phyloP scores from a whole-genome alignment of 2,113 vertebrate genomes.

The Rhizomys pruinosus region DNA sequence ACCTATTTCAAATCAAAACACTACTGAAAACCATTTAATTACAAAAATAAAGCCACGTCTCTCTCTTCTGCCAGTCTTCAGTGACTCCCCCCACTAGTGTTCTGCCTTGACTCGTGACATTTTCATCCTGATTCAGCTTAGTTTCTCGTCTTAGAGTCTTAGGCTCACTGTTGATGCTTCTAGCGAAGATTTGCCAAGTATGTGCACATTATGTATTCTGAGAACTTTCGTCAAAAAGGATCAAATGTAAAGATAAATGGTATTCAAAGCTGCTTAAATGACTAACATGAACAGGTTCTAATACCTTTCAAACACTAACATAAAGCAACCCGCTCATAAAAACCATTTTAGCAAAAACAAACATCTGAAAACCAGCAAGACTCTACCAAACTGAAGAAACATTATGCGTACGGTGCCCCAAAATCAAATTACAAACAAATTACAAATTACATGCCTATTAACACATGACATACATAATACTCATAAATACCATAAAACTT shows the following conservation, averaged over 20 bases:
- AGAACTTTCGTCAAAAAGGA: neutral
- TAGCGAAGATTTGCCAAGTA: neutral
- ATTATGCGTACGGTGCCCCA: neutral
- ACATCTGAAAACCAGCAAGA: constrained; percentile 11
- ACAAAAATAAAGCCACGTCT: neutral
- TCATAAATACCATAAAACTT: neutral
- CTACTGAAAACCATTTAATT: neutral
- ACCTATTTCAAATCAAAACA: neutral
- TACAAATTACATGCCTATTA: no score
- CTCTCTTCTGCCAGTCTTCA: neutral
- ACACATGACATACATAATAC: neutral
- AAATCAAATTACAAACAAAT: neutral
- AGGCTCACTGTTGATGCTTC: neutral
- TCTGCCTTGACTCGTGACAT: neutral
- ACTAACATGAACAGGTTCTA: neutral
- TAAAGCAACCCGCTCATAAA: neutral
- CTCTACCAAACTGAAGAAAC: constrained; percentile 11
- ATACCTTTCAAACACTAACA: constrained; percentile 21
- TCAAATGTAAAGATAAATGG: neutral
- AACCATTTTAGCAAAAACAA: neutral
- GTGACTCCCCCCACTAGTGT: neutral
- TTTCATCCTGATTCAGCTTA: neutral
- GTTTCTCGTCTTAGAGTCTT: neutral
- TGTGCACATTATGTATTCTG: neutral
- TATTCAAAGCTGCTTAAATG: neutral